A percentile compares a stretch with the other conserved stretches of the same genome.
Conservation (phyloP, 2,113 vertebrate species). For the Tragulus kanchil region DNA sequence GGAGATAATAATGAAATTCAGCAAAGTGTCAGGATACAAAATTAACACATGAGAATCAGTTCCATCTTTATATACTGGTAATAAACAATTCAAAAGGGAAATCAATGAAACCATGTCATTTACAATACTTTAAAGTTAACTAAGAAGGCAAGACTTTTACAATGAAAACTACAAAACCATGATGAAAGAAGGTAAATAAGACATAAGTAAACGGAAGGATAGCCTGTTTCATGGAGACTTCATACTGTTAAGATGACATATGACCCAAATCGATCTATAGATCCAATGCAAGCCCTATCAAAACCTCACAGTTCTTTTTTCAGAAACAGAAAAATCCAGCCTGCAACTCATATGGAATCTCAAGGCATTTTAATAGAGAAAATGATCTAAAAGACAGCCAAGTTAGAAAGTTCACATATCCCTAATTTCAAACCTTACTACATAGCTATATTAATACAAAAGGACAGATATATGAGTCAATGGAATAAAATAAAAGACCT, state of each 20-base stretch:
- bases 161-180: neutral
- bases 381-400: neutral
- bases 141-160: neutral
- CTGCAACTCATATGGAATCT: slow-evolving; percentile 11
- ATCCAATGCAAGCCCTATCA: neutral
- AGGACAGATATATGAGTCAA: neutral
- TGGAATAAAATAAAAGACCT: neutral
- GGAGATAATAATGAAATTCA: neutral
- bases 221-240: neutral
- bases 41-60: neutral
- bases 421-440: neutral
- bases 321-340: neutral
- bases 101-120: neutral
- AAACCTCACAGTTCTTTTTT: neutral
- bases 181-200: neutral
- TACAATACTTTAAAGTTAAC: slow-evolving; percentile 1
- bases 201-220: neutral
- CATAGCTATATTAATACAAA: neutral
- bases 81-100: neutral
- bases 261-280: neutral
- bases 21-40: neutral
- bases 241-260: neutral
- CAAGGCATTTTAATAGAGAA: neutral
- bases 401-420: neutral
- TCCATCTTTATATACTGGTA: neutral